Conservation (phyloP, 2,888 invertebrate genomes). For the Anarsia innoxiella region DNA sequence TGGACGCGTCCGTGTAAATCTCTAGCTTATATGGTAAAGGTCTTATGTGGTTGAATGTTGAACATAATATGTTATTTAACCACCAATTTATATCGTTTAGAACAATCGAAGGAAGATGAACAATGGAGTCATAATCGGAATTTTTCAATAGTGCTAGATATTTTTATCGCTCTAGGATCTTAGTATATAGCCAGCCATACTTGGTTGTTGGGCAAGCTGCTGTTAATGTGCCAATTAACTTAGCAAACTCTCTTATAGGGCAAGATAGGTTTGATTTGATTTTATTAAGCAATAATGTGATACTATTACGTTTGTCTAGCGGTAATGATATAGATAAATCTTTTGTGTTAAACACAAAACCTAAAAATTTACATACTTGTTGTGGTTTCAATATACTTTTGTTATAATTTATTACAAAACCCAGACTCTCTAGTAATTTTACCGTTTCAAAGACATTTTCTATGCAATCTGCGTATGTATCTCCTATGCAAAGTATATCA, state of each 20-base stretch:
- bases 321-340: conserved; percentile 11
- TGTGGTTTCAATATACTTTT: conserved; percentile 12
- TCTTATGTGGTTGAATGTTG: background rate
- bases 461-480: conserved; percentile 10
- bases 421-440: conserved; percentile 12
- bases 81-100: conserved; percentile 1
- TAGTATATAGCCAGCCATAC: conserved; percentile 16
- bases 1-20: conserved; percentile 3
- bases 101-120: background rate
- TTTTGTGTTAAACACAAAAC: conserved; percentile 3
- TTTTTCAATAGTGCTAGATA: conserved; percentile 8
- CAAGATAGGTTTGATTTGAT: conserved; percentile 7
- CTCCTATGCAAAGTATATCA: conserved; percentile 14
- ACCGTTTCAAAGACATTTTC: conserved; percentile 11
- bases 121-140: background rate
- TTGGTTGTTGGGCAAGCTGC: conserved; percentile 10
- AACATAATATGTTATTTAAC: background rate
- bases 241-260: conserved; percentile 11
- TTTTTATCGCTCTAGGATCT: conserved; percentile 15
- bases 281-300: conserved; percentile 8
- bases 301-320: conserved; percentile 10
- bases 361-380: conserved; percentile 13
- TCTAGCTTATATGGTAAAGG: background rate
- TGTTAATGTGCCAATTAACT: conserved; percentile 12
- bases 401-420: conserved; percentile 14